Conservation (phyloP, 2,888 invertebrate genomes). For the Minunthozetes semirufus region DNA sequence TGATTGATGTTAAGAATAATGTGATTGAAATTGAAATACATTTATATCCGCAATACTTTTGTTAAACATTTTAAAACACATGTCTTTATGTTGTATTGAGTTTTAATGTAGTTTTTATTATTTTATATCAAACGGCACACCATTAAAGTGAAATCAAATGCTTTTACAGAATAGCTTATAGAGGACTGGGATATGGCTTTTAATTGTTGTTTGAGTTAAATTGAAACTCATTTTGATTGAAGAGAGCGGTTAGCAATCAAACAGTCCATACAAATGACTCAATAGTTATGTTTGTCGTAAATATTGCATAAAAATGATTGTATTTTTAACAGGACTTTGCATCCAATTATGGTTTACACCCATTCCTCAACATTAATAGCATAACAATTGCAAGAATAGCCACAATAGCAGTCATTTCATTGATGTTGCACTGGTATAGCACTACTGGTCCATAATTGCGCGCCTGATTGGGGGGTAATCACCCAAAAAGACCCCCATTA, state of each 20-base stretch:
- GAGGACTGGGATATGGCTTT: not conserved
- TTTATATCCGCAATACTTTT: not conserved
- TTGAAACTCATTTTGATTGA: not conserved
- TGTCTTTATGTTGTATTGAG: not conserved
- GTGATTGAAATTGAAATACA: not conserved
- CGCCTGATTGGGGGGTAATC: not conserved
- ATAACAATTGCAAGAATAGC: constrained; percentile 15
- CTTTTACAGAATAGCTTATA: not conserved
- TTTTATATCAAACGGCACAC: not conserved
- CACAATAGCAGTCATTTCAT: not conserved
- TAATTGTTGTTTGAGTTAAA: constrained; percentile 13
- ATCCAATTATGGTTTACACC: constrained; percentile 14
- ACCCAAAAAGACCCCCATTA: not conserved
- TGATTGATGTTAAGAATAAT: too few relatives aligned
- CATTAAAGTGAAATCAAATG: constrained; percentile 4
- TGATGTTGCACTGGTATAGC: not conserved
- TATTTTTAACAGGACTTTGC: constrained; percentile 4
- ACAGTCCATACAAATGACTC: not conserved
- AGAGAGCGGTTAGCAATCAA: not conserved
- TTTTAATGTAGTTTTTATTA: constrained; percentile 22
- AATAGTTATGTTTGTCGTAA: constrained; percentile 2
- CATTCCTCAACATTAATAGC: constrained; percentile 13
- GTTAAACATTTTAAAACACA: constrained; percentile 21
- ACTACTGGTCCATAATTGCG: too few relatives aligned
- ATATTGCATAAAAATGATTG: constrained; percentile 18